Conservation (phyloP, 2,888 invertebrate genomes). For the Drosophila parthenogenetica region DNA sequence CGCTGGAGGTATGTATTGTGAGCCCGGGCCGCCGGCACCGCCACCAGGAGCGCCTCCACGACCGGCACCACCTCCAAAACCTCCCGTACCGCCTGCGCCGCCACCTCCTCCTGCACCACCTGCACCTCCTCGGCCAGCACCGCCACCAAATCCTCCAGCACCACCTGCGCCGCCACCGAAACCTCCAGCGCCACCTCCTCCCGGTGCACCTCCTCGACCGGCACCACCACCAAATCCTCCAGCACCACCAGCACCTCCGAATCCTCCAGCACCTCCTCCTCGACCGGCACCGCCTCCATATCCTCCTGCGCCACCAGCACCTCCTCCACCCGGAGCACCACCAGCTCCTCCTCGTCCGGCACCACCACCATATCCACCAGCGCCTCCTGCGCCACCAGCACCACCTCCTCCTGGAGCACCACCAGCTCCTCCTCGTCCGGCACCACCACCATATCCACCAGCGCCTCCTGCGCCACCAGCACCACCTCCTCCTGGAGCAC, state of each 20-base stretch:
- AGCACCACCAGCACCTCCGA: no score
- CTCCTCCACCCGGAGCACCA: slow-evolving; percentile 20
- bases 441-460: slow-evolving; percentile 30
- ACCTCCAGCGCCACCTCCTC: no score
- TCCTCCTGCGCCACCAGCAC: slow-evolving; percentile 8
- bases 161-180: no score
- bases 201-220: no score
- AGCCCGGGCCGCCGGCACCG: slow-evolving; percentile 65
- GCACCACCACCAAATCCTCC: no score
- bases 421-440: slow-evolving; percentile 34
- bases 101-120: slow-evolving; percentile 12
- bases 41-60: slow-evolving; percentile 13
- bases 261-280: no score
- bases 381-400: slow-evolving; percentile 12
- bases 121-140: slow-evolving; percentile 9
- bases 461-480: slow-evolving; percentile 46
- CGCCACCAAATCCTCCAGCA: neutral
- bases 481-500: slow-evolving; percentile 45
- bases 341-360: slow-evolving; percentile 58
- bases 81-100: slow-evolving; percentile 14
- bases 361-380: slow-evolving; percentile 30
- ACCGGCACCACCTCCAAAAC: slow-evolving; percentile 26
- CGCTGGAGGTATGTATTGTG: slow-evolving; percentile 30
- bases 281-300: no score
- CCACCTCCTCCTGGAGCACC: slow-evolving; percentile 55